Conservation (phyloP, 2,113 vertebrate species). For the Holacanthus passer region DNA sequence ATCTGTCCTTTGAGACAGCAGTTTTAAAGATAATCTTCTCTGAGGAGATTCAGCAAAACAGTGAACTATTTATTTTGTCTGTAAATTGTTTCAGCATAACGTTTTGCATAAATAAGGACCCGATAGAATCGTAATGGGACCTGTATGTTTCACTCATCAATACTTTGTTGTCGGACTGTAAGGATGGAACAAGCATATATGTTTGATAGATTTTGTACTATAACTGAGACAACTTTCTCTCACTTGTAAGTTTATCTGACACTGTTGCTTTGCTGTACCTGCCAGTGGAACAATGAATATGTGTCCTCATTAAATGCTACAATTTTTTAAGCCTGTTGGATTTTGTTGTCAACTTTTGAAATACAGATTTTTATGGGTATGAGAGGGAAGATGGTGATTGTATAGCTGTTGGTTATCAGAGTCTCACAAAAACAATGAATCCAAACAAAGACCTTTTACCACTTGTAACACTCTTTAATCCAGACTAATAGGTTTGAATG, state of each 20-base stretch:
- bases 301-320: conserved; percentile 47
- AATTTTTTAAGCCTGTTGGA: neutral
- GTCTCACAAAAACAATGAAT: too few species aligned
- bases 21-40: conserved; percentile 22
- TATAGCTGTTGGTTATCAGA: too few species aligned
- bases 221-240: neutral
- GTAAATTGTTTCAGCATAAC: conserved; percentile 10
- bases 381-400: too few species aligned
- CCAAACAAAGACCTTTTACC: too few species aligned
- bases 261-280: neutral
- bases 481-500: too few species aligned
- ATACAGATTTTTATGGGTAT: too few species aligned
- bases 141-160: neutral
- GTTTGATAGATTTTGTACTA: conserved; percentile 54
- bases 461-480: too few species aligned
- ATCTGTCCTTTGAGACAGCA: neutral
- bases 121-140: neutral
- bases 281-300: conserved; percentile 14
- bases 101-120: neutral
- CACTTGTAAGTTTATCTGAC: conserved; percentile 11
- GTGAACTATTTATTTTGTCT: conserved; percentile 49
- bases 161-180: neutral
- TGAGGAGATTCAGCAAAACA: neutral
- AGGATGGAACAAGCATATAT: neutral
- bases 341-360: neutral